Conservation (phyloP, 2,888 invertebrate genomes). For the Adelognathus sp. region DNA sequence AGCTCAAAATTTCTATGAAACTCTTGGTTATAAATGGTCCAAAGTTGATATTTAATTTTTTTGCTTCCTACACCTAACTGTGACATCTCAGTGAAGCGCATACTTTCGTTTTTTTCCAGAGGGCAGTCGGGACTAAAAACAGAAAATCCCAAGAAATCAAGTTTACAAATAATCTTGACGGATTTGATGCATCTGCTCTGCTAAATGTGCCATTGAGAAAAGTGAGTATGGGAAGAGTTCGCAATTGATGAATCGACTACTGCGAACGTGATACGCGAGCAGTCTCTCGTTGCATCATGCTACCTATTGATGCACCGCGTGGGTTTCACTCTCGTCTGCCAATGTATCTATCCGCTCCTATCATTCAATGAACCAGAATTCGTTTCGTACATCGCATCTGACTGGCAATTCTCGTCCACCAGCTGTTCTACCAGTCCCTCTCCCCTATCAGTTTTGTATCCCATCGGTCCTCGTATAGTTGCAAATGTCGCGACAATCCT, state of each 20-base stretch:
- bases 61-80: too few relatives aligned
- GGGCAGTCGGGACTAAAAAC: too few relatives aligned
- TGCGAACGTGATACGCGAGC: background rate
- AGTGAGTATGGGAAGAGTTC: background rate
- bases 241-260: background rate
- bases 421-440: background rate
- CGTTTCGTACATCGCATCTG: background rate
- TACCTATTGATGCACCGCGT: conserved; percentile 17
- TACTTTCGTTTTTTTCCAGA: too few relatives aligned
- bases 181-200: background rate
- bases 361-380: conserved; percentile 40
- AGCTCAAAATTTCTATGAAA: too few relatives aligned
- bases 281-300: background rate
- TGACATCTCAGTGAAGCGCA: too few relatives aligned
- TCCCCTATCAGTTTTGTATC: background rate
- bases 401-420: too few relatives aligned
- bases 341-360: conserved; percentile 15
- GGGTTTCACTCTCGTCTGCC: conserved; percentile 20
- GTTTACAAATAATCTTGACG: too few relatives aligned
- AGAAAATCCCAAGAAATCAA: too few relatives aligned
- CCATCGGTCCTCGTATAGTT: background rate
- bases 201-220: background rate
- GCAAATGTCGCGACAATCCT: too few relatives aligned
- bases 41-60: too few relatives aligned
- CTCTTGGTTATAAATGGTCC: too few relatives aligned